Conservation (phyloP, 2,797 vertebrate genomes). For the Sphenodon punctatus region DNA sequence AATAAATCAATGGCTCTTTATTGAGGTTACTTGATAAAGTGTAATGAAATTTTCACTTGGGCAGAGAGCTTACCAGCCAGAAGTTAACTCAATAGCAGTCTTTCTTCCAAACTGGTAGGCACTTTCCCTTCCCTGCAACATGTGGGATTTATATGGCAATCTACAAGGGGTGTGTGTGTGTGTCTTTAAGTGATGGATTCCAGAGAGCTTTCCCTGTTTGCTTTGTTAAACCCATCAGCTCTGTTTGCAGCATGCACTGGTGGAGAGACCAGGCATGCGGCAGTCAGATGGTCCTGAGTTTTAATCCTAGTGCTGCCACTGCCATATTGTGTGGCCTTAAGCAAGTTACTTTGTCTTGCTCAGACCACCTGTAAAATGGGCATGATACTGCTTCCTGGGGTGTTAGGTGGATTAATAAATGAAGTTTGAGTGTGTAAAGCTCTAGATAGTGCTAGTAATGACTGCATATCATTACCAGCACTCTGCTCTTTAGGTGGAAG, state of each 20-base stretch:
- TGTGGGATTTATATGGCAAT: not conserved
- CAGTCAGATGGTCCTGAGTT: not conserved
- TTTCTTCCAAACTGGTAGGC: not conserved
- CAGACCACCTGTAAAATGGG: not conserved
- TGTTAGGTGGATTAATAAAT: slow-evolving; percentile 9
- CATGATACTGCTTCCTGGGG: slow-evolving; percentile 1
- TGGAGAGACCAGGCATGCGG: fast-evolving
- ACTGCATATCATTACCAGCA: no score
- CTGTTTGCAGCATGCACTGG: no score
- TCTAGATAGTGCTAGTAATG: no score
- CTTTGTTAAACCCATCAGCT: not conserved
- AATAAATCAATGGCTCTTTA: slow-evolving; percentile 41
- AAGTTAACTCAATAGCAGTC: not conserved
- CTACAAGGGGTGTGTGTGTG: not conserved
- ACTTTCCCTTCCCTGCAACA: not conserved
- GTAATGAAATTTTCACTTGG: slow-evolving; percentile 21
- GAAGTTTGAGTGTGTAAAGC: no score
- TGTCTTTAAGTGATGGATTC: no score
- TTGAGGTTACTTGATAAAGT: slow-evolving; percentile 12
- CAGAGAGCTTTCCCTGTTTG: not conserved
- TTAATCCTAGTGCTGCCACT: not conserved
- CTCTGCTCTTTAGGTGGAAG: no score
- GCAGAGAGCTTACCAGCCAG: not conserved
- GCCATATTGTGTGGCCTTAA: not conserved
- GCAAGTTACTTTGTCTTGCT: not conserved